Evolutionary conservation across 2,113 vertebrate species (phyloP).

Genomic region (Stigmatopora argus): DNA sequence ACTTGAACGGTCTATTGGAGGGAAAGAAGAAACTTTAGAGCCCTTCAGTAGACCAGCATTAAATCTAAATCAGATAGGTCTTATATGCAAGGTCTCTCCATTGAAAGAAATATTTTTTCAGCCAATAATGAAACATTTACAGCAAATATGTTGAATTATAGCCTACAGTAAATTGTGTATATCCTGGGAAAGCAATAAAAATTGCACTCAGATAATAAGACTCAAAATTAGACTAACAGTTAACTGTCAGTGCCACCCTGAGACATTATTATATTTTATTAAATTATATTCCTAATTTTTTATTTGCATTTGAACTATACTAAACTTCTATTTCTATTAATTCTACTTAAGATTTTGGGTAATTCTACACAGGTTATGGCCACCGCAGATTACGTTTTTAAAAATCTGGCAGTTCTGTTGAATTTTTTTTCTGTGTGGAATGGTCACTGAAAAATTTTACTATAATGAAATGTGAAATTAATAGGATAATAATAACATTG

Average conservation of each 20-base stretch:
- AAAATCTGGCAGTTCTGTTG: too few relatives aligned
- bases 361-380: too few relatives aligned
- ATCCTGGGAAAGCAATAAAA: not conserved
- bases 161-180: constrained; percentile 4
- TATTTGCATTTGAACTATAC: not conserved
- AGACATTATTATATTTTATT: not conserved
- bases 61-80: constrained; percentile 17
- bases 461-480: too few relatives aligned
- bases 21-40: constrained; percentile 20
- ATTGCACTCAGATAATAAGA: not conserved
- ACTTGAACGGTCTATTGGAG: constrained; percentile 32
- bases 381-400: too few relatives aligned
- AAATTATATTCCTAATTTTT: not conserved
- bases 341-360: too few relatives aligned
- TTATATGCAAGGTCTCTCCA: constrained; percentile 26
- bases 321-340: too few relatives aligned
- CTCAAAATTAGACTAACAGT: not conserved
- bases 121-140: constrained; percentile 19
- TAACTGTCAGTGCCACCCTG: not conserved
- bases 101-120: constrained; percentile 5
- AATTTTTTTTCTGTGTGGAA: too few relatives aligned
- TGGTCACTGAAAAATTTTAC: too few relatives aligned
- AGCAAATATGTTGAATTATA: constrained; percentile 4
- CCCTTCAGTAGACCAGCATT: constrained; percentile 8
- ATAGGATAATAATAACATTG: too few relatives aligned